Percentiles rank a stretch among this genome's conserved stretches.
These are phyloP conservation scores for Mus spretus DNA, from an alignment of 2,797 vertebrate species.

Conservation along the genomic window DNA sequence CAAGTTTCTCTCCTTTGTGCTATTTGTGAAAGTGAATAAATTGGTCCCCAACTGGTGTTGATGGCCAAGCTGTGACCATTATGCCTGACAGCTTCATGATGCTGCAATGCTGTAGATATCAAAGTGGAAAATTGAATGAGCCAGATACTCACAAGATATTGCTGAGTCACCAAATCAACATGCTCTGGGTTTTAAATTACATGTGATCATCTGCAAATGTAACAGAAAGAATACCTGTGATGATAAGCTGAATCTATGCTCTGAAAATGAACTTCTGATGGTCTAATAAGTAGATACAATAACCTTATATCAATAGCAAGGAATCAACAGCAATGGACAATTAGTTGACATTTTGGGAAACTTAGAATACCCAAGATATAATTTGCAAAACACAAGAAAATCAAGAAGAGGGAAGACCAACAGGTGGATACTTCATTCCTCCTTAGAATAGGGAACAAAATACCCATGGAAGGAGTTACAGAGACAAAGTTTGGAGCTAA, in stretches of 20 bases:
- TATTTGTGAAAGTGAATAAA: neutral
- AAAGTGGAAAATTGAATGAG: neutral
- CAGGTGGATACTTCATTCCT: too few relatives aligned
- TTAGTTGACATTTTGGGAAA: neutral
- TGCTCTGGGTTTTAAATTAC: neutral
- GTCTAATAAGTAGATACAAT: neutral
- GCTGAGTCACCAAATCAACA: neutral
- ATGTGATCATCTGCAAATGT: neutral
- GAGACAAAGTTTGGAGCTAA: too few relatives aligned
- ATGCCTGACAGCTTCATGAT: neutral
- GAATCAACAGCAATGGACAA: neutral
- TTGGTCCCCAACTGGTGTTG: neutral
- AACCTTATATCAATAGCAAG: neutral
- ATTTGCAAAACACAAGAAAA: too few relatives aligned
- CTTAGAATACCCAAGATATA: too few relatives aligned
- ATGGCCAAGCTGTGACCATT: neutral
- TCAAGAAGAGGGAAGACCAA: too few relatives aligned
- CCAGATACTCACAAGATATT: neutral
- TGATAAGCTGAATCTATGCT: neutral
- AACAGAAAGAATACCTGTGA: neutral
- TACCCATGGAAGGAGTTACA: too few relatives aligned
- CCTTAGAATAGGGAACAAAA: too few relatives aligned
- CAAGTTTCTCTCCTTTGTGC: neutral
- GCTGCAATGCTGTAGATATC: neutral
- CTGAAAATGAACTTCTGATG: neutral